These are phyloP conservation scores for Dorcus hopei DNA, from an alignment of 2,888 invertebrate species.

Conservation along the genomic window DNA sequence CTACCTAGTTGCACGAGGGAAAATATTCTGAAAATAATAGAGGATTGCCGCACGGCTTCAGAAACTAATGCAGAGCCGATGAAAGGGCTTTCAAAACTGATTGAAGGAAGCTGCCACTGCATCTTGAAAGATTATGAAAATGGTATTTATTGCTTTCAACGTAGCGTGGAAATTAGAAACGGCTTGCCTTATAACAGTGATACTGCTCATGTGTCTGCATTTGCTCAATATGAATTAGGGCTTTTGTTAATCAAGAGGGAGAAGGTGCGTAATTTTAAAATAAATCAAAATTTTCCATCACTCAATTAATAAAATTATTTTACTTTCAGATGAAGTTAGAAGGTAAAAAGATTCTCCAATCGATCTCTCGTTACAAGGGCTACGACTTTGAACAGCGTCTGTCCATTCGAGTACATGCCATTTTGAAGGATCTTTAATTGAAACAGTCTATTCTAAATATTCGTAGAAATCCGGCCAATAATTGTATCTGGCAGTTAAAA, in stretches of 20 bases:
- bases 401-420: slow-evolving; percentile 59
- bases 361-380: slow-evolving; percentile 55
- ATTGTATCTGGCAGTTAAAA: too few species aligned
- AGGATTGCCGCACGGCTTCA: slow-evolving; percentile 26
- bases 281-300: neutral
- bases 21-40: slow-evolving; percentile 45
- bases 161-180: slow-evolving; percentile 42
- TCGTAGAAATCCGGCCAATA: too few species aligned
- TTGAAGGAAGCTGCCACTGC: slow-evolving; percentile 53
- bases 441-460: neutral
- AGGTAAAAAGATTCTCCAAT: slow-evolving; percentile 51
- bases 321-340: slow-evolving; percentile 53
- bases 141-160: slow-evolving; percentile 45
- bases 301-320: neutral
- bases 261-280: slow-evolving; percentile 35
- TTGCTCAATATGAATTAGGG: slow-evolving; percentile 63
- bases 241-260: slow-evolving; percentile 49
- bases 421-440: slow-evolving; percentile 43
- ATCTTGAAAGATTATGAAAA: slow-evolving; percentile 46
- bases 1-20: slow-evolving; percentile 55
- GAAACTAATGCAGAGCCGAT: slow-evolving; percentile 52
- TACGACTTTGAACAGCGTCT: slow-evolving; percentile 68
- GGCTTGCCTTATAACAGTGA: slow-evolving; percentile 32
- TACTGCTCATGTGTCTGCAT: slow-evolving; percentile 61
- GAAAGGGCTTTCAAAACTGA: slow-evolving; percentile 53